Evolutionary conservation across 1,140 invertebrate genomes (phyloP).

Genomic region (Platyscapa corneri): DNA sequence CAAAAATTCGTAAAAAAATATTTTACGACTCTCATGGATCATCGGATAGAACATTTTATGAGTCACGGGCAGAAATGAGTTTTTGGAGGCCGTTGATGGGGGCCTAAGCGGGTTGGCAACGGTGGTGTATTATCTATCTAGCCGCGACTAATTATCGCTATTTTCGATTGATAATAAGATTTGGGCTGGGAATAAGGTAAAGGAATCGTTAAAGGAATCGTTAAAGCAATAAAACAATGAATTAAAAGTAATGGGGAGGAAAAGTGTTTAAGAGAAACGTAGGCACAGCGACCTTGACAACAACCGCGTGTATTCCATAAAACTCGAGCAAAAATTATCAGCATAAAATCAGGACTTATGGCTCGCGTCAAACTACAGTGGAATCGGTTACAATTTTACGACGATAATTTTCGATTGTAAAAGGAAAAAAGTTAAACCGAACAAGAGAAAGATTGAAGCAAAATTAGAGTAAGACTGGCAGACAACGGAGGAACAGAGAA

Average conservation of each 20-base stretch:
- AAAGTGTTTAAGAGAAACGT: background rate
- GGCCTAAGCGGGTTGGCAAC: background rate
- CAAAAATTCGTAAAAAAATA: too few species aligned
- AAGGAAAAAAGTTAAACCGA: background rate
- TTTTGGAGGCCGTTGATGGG: background rate
- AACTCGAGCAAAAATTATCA: background rate
- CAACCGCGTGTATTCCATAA: background rate
- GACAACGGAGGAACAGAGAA: background rate
- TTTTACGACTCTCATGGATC: too few species aligned
- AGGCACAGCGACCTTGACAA: background rate
- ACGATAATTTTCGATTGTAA: slow-evolving; percentile 15
- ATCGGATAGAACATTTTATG: background rate
- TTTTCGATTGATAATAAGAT: background rate
- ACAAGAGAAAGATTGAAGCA: background rate
- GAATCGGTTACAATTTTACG: slow-evolving; percentile 1
- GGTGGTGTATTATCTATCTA: background rate
- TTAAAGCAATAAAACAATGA: background rate
- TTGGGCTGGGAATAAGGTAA: background rate
- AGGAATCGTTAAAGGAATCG: background rate
- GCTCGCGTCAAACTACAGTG: background rate
- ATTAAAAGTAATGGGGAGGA: background rate
- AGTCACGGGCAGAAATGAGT: background rate
- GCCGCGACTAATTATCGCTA: background rate
- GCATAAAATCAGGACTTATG: background rate
- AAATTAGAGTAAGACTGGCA: slow-evolving; percentile 34